These are phyloP conservation scores for Xestia c-nigrum DNA, from an alignment of 2,888 invertebrate genomes.

Conservation along the genomic window DNA sequence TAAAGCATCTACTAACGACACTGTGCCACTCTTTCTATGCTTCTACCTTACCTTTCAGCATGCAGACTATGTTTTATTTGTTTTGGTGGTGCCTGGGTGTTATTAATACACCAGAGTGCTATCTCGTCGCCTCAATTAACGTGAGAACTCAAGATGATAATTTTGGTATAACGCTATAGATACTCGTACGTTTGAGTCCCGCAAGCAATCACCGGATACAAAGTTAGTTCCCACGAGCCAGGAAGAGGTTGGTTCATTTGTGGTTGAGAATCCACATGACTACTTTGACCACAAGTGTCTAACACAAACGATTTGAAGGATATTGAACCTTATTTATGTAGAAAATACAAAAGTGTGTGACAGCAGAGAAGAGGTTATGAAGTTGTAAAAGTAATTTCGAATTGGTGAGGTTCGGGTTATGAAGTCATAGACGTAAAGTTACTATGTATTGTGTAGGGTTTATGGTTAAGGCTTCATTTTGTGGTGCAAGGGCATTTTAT, in stretches of 20 bases:
- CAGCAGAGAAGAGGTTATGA: background rate
- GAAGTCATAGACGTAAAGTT: constrained; percentile 29
- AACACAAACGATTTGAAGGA: constrained; percentile 1
- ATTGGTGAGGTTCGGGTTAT: constrained; percentile 22
- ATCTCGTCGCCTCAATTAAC: background rate
- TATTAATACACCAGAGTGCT: background rate
- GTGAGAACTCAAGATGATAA: constrained; percentile 2
- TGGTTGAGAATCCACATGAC: constrained; percentile 55
- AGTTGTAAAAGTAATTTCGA: constrained; percentile 14
- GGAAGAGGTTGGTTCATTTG: constrained; percentile 54
- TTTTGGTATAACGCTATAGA: background rate
- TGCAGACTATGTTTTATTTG: background rate
- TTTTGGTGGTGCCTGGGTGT: no score
- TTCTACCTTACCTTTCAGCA: background rate
- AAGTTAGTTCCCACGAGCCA: constrained; percentile 60
- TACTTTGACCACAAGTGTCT: constrained; percentile 60
- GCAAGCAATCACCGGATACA: constrained; percentile 56
- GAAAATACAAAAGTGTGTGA: constrained; percentile 9
- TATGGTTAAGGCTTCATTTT: background rate
- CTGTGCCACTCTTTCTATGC: background rate
- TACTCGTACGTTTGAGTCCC: constrained; percentile 19
- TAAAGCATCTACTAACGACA: background rate
- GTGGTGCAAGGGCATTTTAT: background rate
- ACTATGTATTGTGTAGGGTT: constrained; percentile 9
- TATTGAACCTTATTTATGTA: constrained; percentile 19